phyloP scores from a whole-genome alignment of 2,888 invertebrate genomes.

The Brenthis daphne region DNA sequence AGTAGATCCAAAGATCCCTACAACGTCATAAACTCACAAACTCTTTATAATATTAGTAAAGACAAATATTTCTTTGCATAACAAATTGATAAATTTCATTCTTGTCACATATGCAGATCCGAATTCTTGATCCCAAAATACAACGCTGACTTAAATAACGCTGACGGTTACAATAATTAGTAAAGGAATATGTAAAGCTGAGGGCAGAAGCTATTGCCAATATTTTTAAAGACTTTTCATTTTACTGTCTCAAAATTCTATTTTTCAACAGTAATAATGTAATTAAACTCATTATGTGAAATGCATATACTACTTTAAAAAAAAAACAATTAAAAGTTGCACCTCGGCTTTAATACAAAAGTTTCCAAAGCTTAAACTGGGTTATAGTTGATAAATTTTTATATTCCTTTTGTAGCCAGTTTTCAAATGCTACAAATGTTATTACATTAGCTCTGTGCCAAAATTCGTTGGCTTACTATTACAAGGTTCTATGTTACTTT shows the following conservation, averaged over 20 bases:
- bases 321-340: slow-evolving; percentile 17
- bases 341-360: slow-evolving; percentile 5
- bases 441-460: slow-evolving; percentile 19
- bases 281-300: neutral
- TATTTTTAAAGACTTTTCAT: neutral
- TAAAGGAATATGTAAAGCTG: neutral
- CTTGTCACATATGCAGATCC: too few species aligned
- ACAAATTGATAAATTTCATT: too few species aligned
- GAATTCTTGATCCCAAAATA: too few species aligned
- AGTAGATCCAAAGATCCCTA: too few species aligned
- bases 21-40: too few species aligned
- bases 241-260: too few species aligned
- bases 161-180: too few species aligned
- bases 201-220: too few species aligned
- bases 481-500: too few species aligned
- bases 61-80: too few species aligned
- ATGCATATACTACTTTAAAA: slow-evolving; percentile 1
- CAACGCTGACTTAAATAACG: too few species aligned
- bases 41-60: too few species aligned
- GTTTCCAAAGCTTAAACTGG: slow-evolving; percentile 2
- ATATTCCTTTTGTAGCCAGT: slow-evolving; percentile 8
- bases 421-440: slow-evolving; percentile 12
- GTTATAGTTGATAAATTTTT: slow-evolving; percentile 18
- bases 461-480: neutral
- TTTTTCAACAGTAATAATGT: neutral